phyloP scores from a whole-genome alignment of 2,888 invertebrate genomes.

The Serripes groenlandicus region DNA sequence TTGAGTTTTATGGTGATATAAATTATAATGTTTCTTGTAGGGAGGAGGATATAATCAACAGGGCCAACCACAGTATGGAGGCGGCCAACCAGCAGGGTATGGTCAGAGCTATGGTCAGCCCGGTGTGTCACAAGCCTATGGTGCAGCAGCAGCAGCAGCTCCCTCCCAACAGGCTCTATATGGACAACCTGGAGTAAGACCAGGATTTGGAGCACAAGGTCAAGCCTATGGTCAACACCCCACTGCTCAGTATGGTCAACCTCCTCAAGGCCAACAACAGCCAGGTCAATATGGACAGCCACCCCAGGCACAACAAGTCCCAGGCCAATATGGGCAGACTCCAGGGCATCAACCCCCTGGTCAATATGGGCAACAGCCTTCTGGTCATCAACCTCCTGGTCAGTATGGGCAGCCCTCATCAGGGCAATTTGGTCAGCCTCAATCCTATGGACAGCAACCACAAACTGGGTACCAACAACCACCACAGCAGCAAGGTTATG shows the following conservation, averaged over 20 bases:
- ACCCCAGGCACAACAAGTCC: conserved; percentile 24
- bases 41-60: conserved; percentile 18
- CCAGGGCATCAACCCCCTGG: conserved; percentile 51
- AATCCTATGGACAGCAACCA: conserved; percentile 58
- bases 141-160: conserved; percentile 51
- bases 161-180: conserved; percentile 17
- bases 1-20: neutral
- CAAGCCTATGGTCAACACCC: conserved; percentile 54
- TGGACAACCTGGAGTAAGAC: conserved; percentile 25
- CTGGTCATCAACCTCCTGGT: conserved; percentile 31
- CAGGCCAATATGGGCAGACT: conserved; percentile 46
- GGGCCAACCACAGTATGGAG: neutral
- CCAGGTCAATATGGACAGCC: conserved; percentile 61
- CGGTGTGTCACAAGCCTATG: conserved; percentile 15
- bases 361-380: conserved; percentile 37
- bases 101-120: conserved; percentile 22
- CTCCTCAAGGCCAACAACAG: conserved; percentile 35
- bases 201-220: conserved; percentile 67
- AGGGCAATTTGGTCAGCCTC: conserved; percentile 61
- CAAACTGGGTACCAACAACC: conserved; percentile 62
- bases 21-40: too few relatives aligned
- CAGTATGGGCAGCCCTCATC: conserved; percentile 54
- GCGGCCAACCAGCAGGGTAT: neutral
- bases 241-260: conserved; percentile 41
- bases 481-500: conserved; percentile 44